Percentiles rank a stretch among this genome's conserved stretches.
These are phyloP conservation scores for Rhingia campestris DNA, from an alignment of 2,888 invertebrate genomes.

Conservation along the genomic window DNA sequence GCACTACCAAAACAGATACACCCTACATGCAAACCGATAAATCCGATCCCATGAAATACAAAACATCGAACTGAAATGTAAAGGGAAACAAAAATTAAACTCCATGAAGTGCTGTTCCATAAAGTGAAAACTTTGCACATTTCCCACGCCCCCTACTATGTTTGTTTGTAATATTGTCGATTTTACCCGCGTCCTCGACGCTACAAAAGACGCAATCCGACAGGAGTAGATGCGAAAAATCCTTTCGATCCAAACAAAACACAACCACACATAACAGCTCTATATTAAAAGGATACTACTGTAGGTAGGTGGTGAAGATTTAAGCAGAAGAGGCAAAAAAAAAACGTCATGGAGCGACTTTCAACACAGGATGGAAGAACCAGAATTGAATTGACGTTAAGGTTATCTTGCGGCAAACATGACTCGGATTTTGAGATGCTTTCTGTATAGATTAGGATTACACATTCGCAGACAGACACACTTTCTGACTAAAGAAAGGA, in stretches of 20 bases:
- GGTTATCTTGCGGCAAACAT: constrained; percentile 73
- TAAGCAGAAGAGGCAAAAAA: constrained; percentile 20
- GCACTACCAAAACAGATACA: too few species aligned
- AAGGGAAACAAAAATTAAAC: constrained; percentile 56
- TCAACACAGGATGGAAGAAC: constrained; percentile 41
- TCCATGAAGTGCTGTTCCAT: constrained; percentile 54
- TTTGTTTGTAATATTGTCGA: constrained; percentile 51
- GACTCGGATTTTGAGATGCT: constrained; percentile 71
- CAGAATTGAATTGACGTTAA: constrained; percentile 70
- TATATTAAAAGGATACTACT: constrained; percentile 47
- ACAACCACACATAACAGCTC: constrained; percentile 28
- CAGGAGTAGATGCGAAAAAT: constrained; percentile 4
- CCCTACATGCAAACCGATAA: too few species aligned
- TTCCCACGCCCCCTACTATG: constrained; percentile 42
- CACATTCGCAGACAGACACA: constrained; percentile 50
- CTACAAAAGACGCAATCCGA: constrained; percentile 1
- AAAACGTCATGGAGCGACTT: constrained; percentile 26
- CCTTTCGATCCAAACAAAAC: neutral
- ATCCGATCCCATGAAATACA: neutral
- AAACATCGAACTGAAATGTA: constrained; percentile 26
- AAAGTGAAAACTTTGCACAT: constrained; percentile 54
- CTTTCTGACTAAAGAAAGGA: constrained; percentile 33
- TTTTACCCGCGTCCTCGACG: constrained; percentile 27
- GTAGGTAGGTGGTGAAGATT: constrained; percentile 47
- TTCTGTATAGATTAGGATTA: constrained; percentile 62